A percentile compares a stretch with the other conserved stretches of the same genome.
Evolutionary conservation across 2,888 invertebrate species (phyloP).

Genomic region (Lasiommata megera): DNA sequence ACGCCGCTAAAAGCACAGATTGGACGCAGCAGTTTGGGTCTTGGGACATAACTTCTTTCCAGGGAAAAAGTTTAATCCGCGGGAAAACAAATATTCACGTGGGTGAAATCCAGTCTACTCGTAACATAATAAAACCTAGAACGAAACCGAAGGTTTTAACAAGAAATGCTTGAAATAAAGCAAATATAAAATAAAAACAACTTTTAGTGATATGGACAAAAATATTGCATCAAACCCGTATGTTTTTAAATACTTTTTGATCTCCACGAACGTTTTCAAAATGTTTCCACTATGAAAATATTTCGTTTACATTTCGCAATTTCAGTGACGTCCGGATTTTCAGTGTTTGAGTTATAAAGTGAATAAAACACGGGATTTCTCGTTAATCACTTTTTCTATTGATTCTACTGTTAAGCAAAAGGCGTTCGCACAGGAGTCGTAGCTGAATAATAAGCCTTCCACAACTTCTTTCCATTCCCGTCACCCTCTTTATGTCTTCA

Average conservation of each 20-base stretch:
- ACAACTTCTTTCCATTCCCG: too few species aligned
- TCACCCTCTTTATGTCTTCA: too few species aligned
- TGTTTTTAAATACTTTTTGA: not conserved
- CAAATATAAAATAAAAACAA: not conserved
- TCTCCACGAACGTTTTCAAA: not conserved
- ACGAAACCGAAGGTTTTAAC: not conserved
- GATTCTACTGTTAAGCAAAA: too few species aligned
- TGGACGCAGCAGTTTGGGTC: too few species aligned
- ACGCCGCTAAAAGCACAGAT: too few species aligned
- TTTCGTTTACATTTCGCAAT: not conserved
- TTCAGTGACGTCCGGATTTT: not conserved
- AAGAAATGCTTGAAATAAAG: not conserved
- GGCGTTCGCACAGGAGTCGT: too few species aligned
- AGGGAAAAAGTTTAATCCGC: too few species aligned
- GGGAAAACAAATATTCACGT: not conserved
- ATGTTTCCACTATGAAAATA: not conserved
- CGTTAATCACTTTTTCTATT: not conserved
- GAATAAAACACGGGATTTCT: not conserved
- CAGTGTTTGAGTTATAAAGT: not conserved
- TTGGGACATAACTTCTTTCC: too few species aligned
- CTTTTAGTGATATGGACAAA: not conserved
- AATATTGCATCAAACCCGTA: slow-evolving; percentile 1
- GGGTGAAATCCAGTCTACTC: not conserved
- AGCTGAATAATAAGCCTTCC: too few species aligned
- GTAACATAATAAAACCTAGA: not conserved